These are phyloP conservation scores for Escarpia spicata DNA, from an alignment of 2,888 invertebrate species.

Conservation along the genomic window DNA sequence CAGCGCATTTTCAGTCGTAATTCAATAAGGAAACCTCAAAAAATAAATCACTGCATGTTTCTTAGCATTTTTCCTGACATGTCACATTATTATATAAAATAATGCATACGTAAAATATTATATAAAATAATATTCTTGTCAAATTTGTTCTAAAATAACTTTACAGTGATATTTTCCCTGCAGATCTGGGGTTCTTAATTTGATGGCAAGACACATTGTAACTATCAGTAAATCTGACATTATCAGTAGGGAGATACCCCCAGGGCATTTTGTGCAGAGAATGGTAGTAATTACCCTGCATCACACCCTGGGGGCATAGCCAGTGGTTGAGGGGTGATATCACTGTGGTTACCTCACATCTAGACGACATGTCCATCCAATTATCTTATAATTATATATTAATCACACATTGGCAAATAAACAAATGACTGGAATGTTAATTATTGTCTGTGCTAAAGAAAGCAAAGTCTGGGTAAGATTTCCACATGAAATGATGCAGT, in stretches of 20 bases:
- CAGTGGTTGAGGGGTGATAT: not conserved
- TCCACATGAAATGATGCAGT: not conserved
- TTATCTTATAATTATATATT: constrained; percentile 16
- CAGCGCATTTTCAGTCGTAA: not conserved
- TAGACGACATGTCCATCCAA: not conserved
- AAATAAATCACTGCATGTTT: not conserved
- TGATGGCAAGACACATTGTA: constrained; percentile 13
- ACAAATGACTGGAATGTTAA: not conserved
- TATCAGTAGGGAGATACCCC: not conserved
- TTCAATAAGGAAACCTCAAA: not conserved
- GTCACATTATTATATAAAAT: not conserved
- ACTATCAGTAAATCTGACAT: not conserved
- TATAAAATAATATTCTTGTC: not conserved
- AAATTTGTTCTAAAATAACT: not conserved
- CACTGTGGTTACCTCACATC: not conserved
- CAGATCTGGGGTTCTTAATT: not conserved
- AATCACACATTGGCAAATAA: not conserved
- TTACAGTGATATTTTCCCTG: not conserved
- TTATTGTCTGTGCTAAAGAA: constrained; percentile 16
- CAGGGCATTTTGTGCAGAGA: not conserved
- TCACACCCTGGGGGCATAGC: not conserved
- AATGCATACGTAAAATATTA: not conserved
- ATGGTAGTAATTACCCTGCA: constrained; percentile 3
- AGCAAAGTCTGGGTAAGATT: not conserved
- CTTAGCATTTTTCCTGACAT: not conserved